These are phyloP conservation scores for Xiphias gladius DNA, from an alignment of 2,113 vertebrate species.

Conservation along the genomic window DNA sequence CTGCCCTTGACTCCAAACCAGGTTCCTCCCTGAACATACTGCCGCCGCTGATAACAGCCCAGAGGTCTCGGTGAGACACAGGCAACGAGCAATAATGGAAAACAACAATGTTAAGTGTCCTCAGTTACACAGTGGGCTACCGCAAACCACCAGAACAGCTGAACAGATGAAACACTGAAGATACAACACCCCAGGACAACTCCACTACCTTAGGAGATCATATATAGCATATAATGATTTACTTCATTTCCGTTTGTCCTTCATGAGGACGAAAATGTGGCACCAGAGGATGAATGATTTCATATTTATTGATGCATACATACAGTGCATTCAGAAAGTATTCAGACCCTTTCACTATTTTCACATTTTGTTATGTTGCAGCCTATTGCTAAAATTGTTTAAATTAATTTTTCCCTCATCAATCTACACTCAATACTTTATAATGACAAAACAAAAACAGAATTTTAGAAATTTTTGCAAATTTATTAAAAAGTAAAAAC, in stretches of 20 bases:
- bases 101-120: conserved; percentile 43
- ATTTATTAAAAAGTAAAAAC: no score
- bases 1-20: conserved; percentile 45
- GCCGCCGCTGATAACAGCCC: conserved; percentile 30
- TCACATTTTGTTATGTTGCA: no score
- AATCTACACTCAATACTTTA: no score
- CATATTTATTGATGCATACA: neutral
- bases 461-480: no score
- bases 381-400: no score
- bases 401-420: no score
- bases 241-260: conserved; percentile 20
- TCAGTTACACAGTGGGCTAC: conserved; percentile 30
- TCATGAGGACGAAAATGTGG: conserved; percentile 31
- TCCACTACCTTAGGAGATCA: conserved; percentile 13
- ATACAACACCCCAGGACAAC: conserved; percentile 8
- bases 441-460: no score
- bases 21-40: conserved; percentile 8
- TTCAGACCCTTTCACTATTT: no score
- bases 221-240: neutral
- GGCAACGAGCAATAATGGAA: conserved; percentile 25
- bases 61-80: neutral
- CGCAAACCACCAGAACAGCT: conserved; percentile 26
- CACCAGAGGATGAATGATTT: neutral
- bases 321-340: neutral
- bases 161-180: neutral